Evolutionary conservation across 30 jellyfish, hydroid and myxozoan genomes (phyloP).

Genomic region (Catostylus mosaicus): DNA sequence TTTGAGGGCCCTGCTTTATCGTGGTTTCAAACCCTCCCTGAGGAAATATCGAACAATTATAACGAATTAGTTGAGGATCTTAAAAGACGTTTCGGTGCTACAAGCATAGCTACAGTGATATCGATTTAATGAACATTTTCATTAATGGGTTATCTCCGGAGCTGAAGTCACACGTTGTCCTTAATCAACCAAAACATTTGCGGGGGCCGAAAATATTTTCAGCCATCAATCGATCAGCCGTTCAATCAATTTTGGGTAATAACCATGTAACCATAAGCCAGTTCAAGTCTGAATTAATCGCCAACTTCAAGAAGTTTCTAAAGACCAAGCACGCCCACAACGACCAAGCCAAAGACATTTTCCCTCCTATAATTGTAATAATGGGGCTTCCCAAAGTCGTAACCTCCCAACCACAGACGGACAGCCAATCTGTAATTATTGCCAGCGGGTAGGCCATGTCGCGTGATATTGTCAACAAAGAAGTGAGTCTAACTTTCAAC

Average conservation of each 20-base stretch:
- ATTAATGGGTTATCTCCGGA: slow-evolving; percentile 8
- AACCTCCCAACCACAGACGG: neutral
- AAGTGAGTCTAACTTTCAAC: neutral
- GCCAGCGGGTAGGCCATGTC: neutral
- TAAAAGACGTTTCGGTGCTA: neutral
- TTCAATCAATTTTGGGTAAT: too few species aligned
- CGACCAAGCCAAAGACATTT: neutral
- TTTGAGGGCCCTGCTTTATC: too few species aligned
- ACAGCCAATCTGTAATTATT: too few species aligned
- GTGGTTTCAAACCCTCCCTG: too few species aligned
- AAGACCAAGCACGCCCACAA: neutral
- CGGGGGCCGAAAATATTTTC: neutral
- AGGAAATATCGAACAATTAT: neutral
- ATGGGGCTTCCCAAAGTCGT: neutral
- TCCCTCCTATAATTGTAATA: neutral
- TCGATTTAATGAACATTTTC: slow-evolving; percentile 8
- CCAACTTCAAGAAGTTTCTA: neutral
- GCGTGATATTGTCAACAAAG: neutral
- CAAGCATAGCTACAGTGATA: neutral
- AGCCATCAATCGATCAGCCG: too few species aligned
- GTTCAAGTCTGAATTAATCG: neutral
- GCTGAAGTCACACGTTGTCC: neutral
- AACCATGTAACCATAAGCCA: neutral
- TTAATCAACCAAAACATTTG: neutral
- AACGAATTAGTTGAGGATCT: neutral